A percentile compares a stretch with the other conserved stretches of the same genome.
phyloP scores from a whole-genome alignment of 2,888 invertebrate species.

The Hermodice carunculata region DNA sequence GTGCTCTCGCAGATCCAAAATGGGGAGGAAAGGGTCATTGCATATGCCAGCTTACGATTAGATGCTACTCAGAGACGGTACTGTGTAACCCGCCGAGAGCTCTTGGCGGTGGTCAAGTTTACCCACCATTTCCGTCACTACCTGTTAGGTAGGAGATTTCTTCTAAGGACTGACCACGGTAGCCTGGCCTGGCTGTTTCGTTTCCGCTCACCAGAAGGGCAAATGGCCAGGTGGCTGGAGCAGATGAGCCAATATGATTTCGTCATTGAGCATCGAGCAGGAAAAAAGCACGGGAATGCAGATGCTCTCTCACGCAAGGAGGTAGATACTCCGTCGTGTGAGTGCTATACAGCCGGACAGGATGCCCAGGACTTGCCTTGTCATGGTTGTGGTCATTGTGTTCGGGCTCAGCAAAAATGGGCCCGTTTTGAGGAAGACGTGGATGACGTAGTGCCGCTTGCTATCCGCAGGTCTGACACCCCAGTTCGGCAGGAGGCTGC shows the following conservation, averaged over 20 bases:
- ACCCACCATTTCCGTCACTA: neutral
- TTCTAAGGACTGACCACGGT: neutral
- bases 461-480: too few relatives aligned
- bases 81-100: conserved; percentile 1
- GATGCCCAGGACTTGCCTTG: too few relatives aligned
- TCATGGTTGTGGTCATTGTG: too few relatives aligned
- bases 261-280: neutral
- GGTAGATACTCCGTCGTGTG: too few relatives aligned
- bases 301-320: neutral
- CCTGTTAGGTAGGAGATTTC: neutral
- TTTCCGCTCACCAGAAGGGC: neutral
- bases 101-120: neutral
- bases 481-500: too few relatives aligned
- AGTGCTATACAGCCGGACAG: too few relatives aligned
- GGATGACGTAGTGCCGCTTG: too few relatives aligned
- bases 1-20: conserved; percentile 7
- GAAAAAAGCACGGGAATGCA: neutral
- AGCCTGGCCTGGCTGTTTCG: neutral
- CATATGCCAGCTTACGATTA: neutral
- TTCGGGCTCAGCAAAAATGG: too few relatives aligned
- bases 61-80: neutral
- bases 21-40: neutral
- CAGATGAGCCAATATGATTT: neutral
- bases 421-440: too few relatives aligned
- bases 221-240: conserved; percentile 4